Evolutionary conservation across 2,888 invertebrate genomes (phyloP).

Genomic region (Yponomeuta sedellus): DNA sequence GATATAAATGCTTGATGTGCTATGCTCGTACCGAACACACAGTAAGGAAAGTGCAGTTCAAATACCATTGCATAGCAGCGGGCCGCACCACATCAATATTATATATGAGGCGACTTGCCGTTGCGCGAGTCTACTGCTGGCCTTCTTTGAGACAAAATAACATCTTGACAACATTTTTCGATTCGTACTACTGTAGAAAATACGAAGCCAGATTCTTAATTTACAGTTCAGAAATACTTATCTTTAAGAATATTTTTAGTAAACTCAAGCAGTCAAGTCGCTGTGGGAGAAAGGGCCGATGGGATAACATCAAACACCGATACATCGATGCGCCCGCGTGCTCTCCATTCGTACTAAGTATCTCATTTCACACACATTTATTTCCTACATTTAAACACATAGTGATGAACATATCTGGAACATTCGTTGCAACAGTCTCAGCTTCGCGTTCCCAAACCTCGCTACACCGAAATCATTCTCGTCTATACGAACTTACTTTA

Average conservation of each 20-base stretch:
- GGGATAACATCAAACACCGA: not conserved
- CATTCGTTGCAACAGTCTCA: constrained; percentile 54
- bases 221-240: not conserved
- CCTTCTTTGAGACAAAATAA: not conserved
- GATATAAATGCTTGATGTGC: not conserved
- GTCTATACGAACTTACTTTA: too few species aligned
- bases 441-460: constrained; percentile 22
- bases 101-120: not conserved
- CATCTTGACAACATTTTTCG: not conserved
- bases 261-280: constrained; percentile 2
- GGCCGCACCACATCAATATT: not conserved
- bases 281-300: not conserved
- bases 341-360: constrained; percentile 11
- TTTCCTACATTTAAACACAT: not conserved
- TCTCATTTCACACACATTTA: constrained; percentile 11
- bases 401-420: constrained; percentile 14
- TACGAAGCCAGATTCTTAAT: not conserved
- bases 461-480: not conserved
- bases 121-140: not conserved
- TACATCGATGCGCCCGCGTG: constrained; percentile 18
- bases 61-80: not conserved
- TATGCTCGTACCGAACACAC: not conserved
- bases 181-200: not conserved
- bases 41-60: not conserved
- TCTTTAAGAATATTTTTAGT: not conserved